Evolutionary conservation across 2,888 invertebrate species (phyloP).

Genomic region (Strigamia transsilvanica): DNA sequence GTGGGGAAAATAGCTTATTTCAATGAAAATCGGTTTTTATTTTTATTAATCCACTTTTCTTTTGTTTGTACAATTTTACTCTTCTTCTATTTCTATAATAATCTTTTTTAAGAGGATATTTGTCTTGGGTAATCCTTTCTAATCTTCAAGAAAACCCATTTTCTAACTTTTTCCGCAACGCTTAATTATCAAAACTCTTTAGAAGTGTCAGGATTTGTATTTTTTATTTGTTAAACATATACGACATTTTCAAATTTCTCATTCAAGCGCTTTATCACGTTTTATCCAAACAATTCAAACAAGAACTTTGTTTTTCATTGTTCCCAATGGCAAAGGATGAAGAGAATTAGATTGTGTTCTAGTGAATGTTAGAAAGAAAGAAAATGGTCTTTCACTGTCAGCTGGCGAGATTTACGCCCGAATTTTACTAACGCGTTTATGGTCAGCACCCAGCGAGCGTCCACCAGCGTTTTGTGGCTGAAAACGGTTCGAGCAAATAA

Average conservation of each 20-base stretch:
- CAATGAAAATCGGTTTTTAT: not conserved
- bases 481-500: conserved; percentile 19
- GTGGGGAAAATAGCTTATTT: too few species aligned
- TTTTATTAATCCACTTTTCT: not conserved
- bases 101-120: conserved; percentile 29
- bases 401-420: not conserved
- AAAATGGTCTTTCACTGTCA: conserved; percentile 13
- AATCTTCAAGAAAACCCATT: conserved; percentile 7
- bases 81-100: not conserved
- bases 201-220: conserved; percentile 1
- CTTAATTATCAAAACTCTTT: conserved; percentile 22
- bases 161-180: not conserved
- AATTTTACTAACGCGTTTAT: conserved; percentile 34
- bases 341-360: conserved; percentile 20
- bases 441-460: conserved; percentile 32
- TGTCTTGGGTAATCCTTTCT: not conserved
- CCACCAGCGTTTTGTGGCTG: conserved; percentile 31
- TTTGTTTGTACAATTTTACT: not conserved
- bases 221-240: not conserved
- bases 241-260: not conserved
- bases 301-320: conserved; percentile 22
- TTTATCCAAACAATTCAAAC: conserved; percentile 22
- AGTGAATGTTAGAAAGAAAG: conserved; percentile 9
- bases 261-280: conserved; percentile 6
- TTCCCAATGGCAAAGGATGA: not conserved